A percentile compares a stretch with the other conserved stretches of the same genome.
Evolutionary conservation across 2,113 vertebrate species (phyloP).

Genomic region (Corydoras maculifer): DNA sequence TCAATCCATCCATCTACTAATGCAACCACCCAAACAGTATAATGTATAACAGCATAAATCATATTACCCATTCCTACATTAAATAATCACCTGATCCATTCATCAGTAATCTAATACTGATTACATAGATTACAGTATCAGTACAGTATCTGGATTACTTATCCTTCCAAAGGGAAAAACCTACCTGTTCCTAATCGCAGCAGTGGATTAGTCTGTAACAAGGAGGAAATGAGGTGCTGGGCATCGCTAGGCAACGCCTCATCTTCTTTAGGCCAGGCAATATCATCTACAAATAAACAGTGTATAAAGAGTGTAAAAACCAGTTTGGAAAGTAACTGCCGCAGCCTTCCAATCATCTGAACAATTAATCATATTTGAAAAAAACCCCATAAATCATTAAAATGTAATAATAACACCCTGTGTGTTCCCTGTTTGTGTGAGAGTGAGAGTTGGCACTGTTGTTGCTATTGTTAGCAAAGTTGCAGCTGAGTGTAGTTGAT

Average conservation of each 20-base stretch:
- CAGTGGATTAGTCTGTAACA: constrained; percentile 84
- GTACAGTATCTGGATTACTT: neutral
- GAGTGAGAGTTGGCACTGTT: too few relatives aligned
- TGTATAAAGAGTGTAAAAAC: too few relatives aligned
- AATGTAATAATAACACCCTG: too few relatives aligned
- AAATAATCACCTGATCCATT: neutral
- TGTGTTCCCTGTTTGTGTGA: neutral
- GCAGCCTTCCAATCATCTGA: too few relatives aligned
- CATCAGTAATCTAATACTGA: too few relatives aligned
- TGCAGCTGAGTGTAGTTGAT: too few relatives aligned
- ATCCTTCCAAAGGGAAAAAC: neutral
- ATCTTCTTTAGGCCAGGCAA: constrained; percentile 78
- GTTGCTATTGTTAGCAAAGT: too few relatives aligned
- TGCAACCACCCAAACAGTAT: neutral
- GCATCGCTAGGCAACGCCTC: constrained; percentile 80
- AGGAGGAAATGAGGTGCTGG: constrained; percentile 78
- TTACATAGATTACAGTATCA: too few relatives aligned
- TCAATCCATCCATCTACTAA: neutral
- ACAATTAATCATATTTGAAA: too few relatives aligned
- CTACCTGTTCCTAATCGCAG: constrained; percentile 80
- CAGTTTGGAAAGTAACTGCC: too few relatives aligned
- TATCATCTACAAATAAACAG: neutral
- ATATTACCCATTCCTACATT: neutral
- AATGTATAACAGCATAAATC: neutral
- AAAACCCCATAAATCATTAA: too few relatives aligned